Conservation (phyloP, 2,888 invertebrate species). For the Nesidiocoris tenuis region DNA sequence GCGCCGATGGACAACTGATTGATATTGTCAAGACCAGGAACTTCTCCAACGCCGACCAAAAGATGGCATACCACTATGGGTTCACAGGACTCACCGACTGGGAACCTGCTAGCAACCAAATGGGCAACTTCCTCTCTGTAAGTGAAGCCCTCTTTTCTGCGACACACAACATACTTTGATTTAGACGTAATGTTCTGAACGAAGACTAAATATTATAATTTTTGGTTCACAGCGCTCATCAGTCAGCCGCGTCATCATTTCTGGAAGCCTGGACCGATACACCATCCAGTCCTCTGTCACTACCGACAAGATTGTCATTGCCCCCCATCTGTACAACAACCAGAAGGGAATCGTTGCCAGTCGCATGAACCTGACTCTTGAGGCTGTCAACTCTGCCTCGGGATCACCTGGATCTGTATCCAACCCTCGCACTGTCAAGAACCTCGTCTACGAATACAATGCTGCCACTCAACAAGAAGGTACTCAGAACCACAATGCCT, state of each 20-base stretch:
- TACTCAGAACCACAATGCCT: conserved; percentile 44
- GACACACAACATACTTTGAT: too few species aligned
- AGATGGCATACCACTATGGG: conserved; percentile 66
- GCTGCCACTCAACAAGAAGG: conserved; percentile 53
- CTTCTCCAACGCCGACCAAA: conserved; percentile 64
- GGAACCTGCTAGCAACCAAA: conserved; percentile 57
- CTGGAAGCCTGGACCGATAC: conserved; percentile 60
- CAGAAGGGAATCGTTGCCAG: conserved; percentile 66
- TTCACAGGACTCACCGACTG: conserved; percentile 60
- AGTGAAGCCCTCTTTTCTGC: too few species aligned
- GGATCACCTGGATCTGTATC: conserved; percentile 56
- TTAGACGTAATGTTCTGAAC: too few species aligned
- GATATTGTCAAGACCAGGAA: conserved; percentile 69
- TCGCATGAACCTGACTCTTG: conserved; percentile 60
- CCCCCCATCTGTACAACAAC: conserved; percentile 58
- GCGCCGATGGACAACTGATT: conserved; percentile 57
- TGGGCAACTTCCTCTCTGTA: conserved; percentile 60
- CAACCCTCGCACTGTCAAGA: conserved; percentile 57
- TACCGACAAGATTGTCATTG: conserved; percentile 56
- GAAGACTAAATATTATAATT: background rate
- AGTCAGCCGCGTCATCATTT: conserved; percentile 61
- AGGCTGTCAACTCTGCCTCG: conserved; percentile 53
- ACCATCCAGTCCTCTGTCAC: conserved; percentile 67
- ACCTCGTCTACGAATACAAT: conserved; percentile 60
- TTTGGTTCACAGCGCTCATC: conserved; percentile 59